Evolutionary conservation across 2,888 invertebrate genomes (phyloP), one percentile per base, ranked within the genome.

Genomic region (Alsophila aescularia): DNA sequence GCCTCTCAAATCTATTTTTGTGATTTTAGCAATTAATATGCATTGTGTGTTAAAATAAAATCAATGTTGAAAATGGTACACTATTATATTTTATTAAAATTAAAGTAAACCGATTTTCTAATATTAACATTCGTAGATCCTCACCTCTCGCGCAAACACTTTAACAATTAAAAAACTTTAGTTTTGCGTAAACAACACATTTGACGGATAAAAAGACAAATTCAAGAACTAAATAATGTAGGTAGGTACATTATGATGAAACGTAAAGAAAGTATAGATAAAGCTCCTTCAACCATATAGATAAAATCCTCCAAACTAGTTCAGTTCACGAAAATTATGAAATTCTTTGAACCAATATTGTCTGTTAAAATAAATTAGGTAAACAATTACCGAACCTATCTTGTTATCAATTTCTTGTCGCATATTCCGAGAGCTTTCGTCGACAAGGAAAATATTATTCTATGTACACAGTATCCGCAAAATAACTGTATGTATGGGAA

Each of bases 401-500:
- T 59, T 50, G 60, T 57, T 57, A 60, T 56, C 49, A 35, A 62
- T 64, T 66, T 62, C 50, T 44, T 60, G 67, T 68, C 66, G 66
- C 60, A 61, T 62, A 64, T 42, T 24, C 40, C 36, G 31, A 31
- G 42, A 43, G 37, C 16, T 31, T 39, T 40, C 35, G 32, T 58
- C 51, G 63, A 56, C 60, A 67, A 64, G 65, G 67, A 75, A 71
- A 79, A 80, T 73, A 73, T 75, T 76, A 70, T 72, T 72, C 53
- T 64, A 69, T 72, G 70, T 75, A 76, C 68, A 73, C 70, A 68
- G 68, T 62, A 67, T 67, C 64, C 59, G 60, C 58, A 52, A 59
- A 66, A 69, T 66, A 73, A 72, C 72, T 72, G 69, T 69, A 69
- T 71, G 78, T 78, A 71, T 81, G 82, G 81, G 82, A 82, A 80